Evolutionary conservation across 1,140 invertebrate genomes (phyloP).

Genomic region (Cyclina sinensis): DNA sequence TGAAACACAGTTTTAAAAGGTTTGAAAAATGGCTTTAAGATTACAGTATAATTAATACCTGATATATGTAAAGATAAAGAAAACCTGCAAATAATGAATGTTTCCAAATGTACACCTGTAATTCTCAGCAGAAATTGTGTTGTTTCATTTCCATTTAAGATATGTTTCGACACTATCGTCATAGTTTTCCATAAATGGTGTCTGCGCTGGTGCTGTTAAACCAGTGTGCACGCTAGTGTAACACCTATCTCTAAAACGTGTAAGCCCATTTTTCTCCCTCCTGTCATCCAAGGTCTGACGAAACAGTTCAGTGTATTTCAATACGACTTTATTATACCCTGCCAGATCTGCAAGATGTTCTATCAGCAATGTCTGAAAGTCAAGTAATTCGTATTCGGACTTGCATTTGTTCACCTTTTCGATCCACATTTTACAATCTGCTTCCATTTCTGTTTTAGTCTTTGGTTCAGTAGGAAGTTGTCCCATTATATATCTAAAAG

Average conservation of each 20-base stretch:
- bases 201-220: not conserved
- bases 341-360: not conserved
- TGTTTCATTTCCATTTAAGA: not conserved
- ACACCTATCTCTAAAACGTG: constrained; percentile 25
- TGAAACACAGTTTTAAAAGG: too few relatives aligned
- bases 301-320: not conserved
- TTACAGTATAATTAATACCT: too few relatives aligned
- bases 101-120: too few relatives aligned
- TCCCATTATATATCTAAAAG: constrained; percentile 45
- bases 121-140: too few relatives aligned
- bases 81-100: too few relatives aligned
- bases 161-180: constrained; percentile 3
- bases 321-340: not conserved
- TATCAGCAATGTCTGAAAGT: constrained; percentile 40
- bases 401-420: not conserved
- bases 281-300: constrained; percentile 10
- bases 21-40: too few relatives aligned
- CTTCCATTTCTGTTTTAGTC: constrained; percentile 18
- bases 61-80: too few relatives aligned
- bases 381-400: not conserved
- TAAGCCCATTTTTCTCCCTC: not conserved
- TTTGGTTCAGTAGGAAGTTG: constrained; percentile 8
- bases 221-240: constrained; percentile 47
- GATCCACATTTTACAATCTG: not conserved
- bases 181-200: not conserved